Conservation (phyloP, 1,140 invertebrate genomes). For the Trinorchestia longiramus region DNA sequence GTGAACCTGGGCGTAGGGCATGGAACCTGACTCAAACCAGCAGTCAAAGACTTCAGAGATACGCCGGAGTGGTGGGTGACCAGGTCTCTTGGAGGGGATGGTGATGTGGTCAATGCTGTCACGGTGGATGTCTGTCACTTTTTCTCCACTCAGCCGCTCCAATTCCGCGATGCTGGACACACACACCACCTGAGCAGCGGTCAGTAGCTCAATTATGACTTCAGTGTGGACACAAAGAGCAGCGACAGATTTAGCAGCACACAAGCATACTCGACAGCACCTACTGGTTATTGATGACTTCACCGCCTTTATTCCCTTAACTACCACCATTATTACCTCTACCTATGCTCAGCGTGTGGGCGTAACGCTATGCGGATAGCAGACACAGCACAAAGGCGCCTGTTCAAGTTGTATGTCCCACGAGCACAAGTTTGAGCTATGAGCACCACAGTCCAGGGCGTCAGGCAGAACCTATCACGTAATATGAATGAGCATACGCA, state of each 20-base stretch:
- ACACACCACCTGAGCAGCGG: slow-evolving; percentile 78
- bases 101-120: slow-evolving; percentile 93
- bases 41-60: slow-evolving; percentile 98
- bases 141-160: slow-evolving; percentile 82
- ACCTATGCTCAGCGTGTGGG: no score
- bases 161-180: slow-evolving; percentile 95
- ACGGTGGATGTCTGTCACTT: slow-evolving; percentile 92
- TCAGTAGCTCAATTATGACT: background rate
- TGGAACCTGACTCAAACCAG: slow-evolving; percentile 99
- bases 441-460: no score
- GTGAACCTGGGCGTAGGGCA: slow-evolving; percentile 98
- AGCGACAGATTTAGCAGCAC: background rate
- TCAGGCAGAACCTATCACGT: no score
- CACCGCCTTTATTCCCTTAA: background rate
- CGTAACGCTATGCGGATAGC: no score
- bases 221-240: no score
- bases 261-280: background rate
- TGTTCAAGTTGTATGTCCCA: no score
- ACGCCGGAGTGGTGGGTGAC: slow-evolving; percentile 84
- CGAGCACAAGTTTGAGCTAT: no score
- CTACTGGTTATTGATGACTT: background rate
- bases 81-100: slow-evolving; percentile 89
- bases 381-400: no score
- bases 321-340: no score
- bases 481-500: no score